Conservation (phyloP, 2,113 vertebrate genomes). For the Pomatorhinus ruficollis region DNA sequence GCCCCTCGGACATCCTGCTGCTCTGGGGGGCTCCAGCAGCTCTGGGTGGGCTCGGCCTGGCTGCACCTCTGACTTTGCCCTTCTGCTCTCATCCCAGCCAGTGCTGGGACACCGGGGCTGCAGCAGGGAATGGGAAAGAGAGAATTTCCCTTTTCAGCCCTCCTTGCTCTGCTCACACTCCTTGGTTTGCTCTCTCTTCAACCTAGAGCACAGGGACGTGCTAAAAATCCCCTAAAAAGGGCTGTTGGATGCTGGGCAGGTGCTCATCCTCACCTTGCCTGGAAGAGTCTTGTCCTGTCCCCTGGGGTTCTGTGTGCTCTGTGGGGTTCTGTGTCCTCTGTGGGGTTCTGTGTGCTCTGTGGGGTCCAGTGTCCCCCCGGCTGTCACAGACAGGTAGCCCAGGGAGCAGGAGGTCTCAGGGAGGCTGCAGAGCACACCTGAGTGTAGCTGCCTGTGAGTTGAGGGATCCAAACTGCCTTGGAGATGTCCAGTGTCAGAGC, state of each 20-base stretch:
- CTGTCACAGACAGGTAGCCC: neutral
- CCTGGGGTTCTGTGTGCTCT: neutral
- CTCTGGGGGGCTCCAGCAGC: neutral
- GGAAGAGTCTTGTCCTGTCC: neutral
- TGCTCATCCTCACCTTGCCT: neutral
- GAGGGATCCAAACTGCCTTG: neutral
- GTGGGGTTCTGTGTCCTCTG: neutral
- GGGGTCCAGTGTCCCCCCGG: neutral
- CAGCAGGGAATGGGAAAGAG: neutral
- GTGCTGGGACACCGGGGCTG: neutral
- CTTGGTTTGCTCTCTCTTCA: neutral
- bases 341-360: fast-evolving
- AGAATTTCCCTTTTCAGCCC: neutral
- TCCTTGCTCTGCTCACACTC: neutral
- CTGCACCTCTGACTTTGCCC: neutral
- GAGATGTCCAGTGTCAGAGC: neutral
- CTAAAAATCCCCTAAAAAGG: neutral
- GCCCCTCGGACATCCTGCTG: neutral
- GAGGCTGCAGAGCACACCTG: neutral
- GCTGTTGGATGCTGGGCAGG: neutral
- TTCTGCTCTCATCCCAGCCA: neutral
- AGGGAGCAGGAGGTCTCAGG: neutral
- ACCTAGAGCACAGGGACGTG: neutral
- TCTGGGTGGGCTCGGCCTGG: neutral
- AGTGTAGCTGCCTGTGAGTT: neutral